These are phyloP conservation scores for Hylaeus anthracinus DNA, from an alignment of 1,140 invertebrate genomes.

Conservation along the genomic window DNA sequence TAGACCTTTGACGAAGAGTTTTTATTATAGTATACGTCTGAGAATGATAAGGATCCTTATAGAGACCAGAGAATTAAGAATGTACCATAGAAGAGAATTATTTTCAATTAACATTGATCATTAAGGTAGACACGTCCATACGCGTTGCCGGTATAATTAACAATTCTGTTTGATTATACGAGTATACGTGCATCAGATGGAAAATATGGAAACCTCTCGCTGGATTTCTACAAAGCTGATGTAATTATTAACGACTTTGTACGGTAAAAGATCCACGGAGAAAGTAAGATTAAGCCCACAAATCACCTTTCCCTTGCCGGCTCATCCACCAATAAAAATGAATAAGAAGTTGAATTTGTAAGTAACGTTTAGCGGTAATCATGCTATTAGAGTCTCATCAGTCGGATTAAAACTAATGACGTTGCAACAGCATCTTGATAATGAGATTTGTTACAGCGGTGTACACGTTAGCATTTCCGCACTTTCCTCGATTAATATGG, in stretches of 20 bases:
- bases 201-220: too few species aligned
- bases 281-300: constrained; percentile 20
- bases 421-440: background rate
- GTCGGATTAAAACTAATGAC: constrained; percentile 9
- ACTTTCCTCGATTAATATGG: background rate
- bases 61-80: too few species aligned
- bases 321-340: background rate
- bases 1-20: too few species aligned
- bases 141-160: too few species aligned
- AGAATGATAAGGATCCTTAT: too few species aligned
- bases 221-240: background rate
- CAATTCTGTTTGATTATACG: too few species aligned
- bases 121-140: too few species aligned
- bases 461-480: constrained; percentile 1
- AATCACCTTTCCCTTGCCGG: background rate
- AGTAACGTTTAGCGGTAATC: constrained; percentile 29
- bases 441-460: background rate
- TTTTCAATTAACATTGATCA: too few species aligned
- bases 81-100: too few species aligned
- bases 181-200: too few species aligned
- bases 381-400: constrained; percentile 16
- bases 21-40: too few species aligned
- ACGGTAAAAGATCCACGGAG: background rate
- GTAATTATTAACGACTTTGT: constrained; percentile 8
- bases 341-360: constrained; percentile 33